Percentiles rank a stretch among this genome's conserved stretches.
Conservation (phyloP, 2,888 invertebrate genomes). For the Pecten maximus region DNA sequence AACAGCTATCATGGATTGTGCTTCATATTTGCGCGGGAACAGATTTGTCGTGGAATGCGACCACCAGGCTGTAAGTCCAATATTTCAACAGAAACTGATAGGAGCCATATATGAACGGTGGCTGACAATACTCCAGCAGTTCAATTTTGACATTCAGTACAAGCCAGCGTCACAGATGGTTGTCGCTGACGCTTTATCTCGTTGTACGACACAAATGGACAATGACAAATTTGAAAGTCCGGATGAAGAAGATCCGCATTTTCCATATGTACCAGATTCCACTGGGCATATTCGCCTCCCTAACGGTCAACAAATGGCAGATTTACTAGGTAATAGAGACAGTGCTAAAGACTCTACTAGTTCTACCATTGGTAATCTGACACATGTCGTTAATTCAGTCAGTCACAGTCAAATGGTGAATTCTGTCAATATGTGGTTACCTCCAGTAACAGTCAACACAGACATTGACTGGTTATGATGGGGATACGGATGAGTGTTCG, state of each 20-base stretch:
- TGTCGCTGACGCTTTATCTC: not conserved
- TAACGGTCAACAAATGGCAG: not conserved
- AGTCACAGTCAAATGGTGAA: not conserved
- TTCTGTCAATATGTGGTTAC: not conserved
- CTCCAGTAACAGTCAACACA: not conserved
- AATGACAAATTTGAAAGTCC: not conserved
- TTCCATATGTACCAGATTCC: not conserved
- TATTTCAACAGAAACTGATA: constrained; percentile 40
- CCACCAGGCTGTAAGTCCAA: constrained; percentile 42
- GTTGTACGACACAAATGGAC: not conserved
- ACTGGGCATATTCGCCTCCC: not conserved
- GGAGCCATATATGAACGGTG: constrained; percentile 39
- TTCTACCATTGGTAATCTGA: not conserved
- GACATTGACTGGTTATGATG: not conserved
- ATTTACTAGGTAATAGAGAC: not conserved
- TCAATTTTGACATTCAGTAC: not conserved
- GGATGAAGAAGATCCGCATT: not conserved
- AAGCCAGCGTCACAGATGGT: not conserved
- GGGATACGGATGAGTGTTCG: not conserved
- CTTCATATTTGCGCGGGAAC: constrained; percentile 52
- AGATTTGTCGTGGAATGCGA: constrained; percentile 54
- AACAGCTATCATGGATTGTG: constrained; percentile 54
- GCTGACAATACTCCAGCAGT: not conserved
- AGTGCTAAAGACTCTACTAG: not conserved
- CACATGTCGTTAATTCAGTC: no score